Evolutionary conservation across 2,113 vertebrate genomes (phyloP), one percentile per base, ranked within the genome.

Genomic region (Epinephelus moara): DNA sequence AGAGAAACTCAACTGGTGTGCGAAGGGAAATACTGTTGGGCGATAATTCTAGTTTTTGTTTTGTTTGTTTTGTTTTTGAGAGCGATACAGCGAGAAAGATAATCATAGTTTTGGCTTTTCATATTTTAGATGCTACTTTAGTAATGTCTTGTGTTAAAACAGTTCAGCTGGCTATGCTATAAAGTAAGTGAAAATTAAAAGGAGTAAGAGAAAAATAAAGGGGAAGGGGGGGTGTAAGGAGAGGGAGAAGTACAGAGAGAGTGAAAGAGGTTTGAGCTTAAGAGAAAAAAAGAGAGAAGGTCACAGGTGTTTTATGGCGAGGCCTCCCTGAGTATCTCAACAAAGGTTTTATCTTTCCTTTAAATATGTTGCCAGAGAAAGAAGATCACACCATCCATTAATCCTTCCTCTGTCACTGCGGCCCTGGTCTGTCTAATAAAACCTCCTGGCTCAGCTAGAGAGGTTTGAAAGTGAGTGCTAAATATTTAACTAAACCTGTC

Each of bases 261-360:
- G 61, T 52, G 18, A 30, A 67, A 56, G 45, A 70, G 72, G 23
- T 69, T 69, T 4, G 10, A 81, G 27, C 60, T 62, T 42, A 50
- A 40, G 64, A 50, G 27, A 21, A 67, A 73, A 60, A 52, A 49
- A 52, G 7, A 62, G 75, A 87, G 61, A 94, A 93, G 91, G 90
- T 92, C 92, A 91, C 74, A 76, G 56, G 85, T 87, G 84, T 82
- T 94, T 94, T 93, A 92, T 92, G 85, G 81, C 1, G 68, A 86
- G 85, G 19, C 56, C 86, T 73, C 56, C 53, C 57, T 4, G 49
- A 79, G 83, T 25, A 30, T 75, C 82, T 61, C 59, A 63, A 85
- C 80, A 92, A 84, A 87, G 70, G 73, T 67, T 90, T 74, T 19
- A 72, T 81, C 57, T 80, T 53, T 61, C 30, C 72, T 84, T 85